phyloP scores from a whole-genome alignment of 2,113 vertebrate species.

The Dicentrarchus labrax region DNA sequence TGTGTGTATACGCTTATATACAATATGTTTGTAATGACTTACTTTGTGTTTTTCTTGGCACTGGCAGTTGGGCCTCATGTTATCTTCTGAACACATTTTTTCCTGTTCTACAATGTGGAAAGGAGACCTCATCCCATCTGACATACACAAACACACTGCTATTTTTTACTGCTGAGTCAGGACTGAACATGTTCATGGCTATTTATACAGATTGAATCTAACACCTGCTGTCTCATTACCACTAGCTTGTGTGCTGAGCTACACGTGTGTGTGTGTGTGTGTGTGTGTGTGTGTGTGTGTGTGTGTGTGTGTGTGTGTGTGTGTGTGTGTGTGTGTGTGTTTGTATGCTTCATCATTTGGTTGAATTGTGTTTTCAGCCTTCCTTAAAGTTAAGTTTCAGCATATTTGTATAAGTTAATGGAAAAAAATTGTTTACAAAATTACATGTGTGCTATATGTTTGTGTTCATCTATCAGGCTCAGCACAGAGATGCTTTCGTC shows the following conservation, averaged over 20 bases:
- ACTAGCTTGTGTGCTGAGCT: neutral
- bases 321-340: neutral
- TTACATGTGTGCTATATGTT: neutral
- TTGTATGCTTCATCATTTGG: neutral
- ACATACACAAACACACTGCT: constrained; percentile 10
- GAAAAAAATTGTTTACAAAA: neutral
- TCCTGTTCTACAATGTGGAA: constrained; percentile 28
- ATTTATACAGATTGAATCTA: neutral
- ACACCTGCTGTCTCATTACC: neutral
- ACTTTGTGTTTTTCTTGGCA: constrained; percentile 33
- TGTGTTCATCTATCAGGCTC: constrained; percentile 85
- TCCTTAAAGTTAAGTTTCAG: neutral
- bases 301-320: neutral
- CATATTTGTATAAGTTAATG: neutral
- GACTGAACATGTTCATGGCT: neutral
- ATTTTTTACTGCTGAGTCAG: constrained; percentile 3
- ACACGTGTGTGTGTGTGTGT: neutral
- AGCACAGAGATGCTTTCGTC: constrained; percentile 93
- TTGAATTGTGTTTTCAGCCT: neutral
- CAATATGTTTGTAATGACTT: constrained; percentile 8
- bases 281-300: neutral
- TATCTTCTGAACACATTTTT: constrained; percentile 24
- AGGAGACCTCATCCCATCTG: constrained; percentile 22
- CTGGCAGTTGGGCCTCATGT: neutral
- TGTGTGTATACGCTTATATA: neutral